Percentiles rank a stretch among this genome's conserved stretches.
phyloP scores from a whole-genome alignment of 1,140 invertebrate species.

The Bombus superbus region DNA sequence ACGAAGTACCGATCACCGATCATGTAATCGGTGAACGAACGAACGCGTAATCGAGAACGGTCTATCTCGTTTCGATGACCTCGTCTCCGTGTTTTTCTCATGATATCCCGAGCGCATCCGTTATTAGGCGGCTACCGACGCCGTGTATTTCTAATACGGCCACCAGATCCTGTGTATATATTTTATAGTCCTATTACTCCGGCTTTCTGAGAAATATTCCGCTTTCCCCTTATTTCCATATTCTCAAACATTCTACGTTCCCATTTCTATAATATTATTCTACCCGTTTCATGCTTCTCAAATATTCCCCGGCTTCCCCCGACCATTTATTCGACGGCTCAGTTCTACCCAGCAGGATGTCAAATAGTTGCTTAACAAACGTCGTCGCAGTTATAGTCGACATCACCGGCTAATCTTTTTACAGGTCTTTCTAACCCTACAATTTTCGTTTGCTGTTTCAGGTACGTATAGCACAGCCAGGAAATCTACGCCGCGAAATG shows the following conservation, averaged over 20 bases:
- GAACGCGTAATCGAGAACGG: neutral
- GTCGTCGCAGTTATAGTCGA: neutral
- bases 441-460: slow-evolving; percentile 11
- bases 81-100: neutral
- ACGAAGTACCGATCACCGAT: slow-evolving; percentile 1
- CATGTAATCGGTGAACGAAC: neutral
- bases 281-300: slow-evolving; percentile 28
- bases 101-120: neutral
- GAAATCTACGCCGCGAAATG: neutral
- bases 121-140: neutral
- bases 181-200: slow-evolving; percentile 41
- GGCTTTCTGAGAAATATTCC: slow-evolving; percentile 31
- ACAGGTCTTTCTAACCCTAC: neutral
- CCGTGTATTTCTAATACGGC: neutral
- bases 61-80: neutral
- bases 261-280: slow-evolving; percentile 50
- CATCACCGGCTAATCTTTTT: neutral
- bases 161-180: neutral
- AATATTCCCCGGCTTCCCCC: slow-evolving; percentile 20
- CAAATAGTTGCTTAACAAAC: slow-evolving; percentile 39
- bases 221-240: slow-evolving; percentile 45
- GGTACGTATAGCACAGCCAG: slow-evolving; percentile 16
- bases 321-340: slow-evolving; percentile 9
- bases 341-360: neutral
- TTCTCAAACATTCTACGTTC: slow-evolving; percentile 39